phyloP scores from a whole-genome alignment of 2,888 invertebrate genomes.

The Tubiluchus corallicola region DNA sequence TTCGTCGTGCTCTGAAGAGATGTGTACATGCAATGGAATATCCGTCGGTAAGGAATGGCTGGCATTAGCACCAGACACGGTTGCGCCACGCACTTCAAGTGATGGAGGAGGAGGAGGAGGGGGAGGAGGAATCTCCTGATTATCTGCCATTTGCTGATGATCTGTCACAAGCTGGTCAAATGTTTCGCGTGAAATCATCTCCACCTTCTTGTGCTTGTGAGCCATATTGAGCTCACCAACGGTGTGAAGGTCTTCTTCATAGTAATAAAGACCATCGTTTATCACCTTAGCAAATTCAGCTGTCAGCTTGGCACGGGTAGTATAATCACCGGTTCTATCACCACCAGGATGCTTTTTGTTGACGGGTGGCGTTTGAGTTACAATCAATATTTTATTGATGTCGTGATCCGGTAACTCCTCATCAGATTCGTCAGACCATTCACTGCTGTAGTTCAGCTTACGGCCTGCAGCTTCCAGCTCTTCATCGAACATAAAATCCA shows the following conservation, averaged over 20 bases:
- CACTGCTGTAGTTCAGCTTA: neutral
- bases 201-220: conserved; percentile 45
- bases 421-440: conserved; percentile 39
- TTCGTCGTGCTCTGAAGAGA: conserved; percentile 22
- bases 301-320: conserved; percentile 75
- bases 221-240: conserved; percentile 33
- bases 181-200: conserved; percentile 65
- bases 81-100: conserved; percentile 12
- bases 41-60: conserved; percentile 1
- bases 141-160: conserved; percentile 22
- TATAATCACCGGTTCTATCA: conserved; percentile 76
- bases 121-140: conserved; percentile 54
- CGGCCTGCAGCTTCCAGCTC: conserved; percentile 48
- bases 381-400: conserved; percentile 79
- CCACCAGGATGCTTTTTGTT: conserved; percentile 58
- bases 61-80: neutral
- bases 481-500: conserved; percentile 93
- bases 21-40: conserved; percentile 15
- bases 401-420: conserved; percentile 79
- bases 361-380: conserved; percentile 49
- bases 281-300: conserved; percentile 86
- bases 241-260: conserved; percentile 83
- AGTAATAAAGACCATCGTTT: conserved; percentile 85
- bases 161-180: conserved; percentile 50
- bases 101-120: conserved; percentile 44